Evolutionary conservation across 2,797 vertebrate genomes (phyloP), one percentile per base, ranked within the genome.

Genomic region (Esox lucius): DNA sequence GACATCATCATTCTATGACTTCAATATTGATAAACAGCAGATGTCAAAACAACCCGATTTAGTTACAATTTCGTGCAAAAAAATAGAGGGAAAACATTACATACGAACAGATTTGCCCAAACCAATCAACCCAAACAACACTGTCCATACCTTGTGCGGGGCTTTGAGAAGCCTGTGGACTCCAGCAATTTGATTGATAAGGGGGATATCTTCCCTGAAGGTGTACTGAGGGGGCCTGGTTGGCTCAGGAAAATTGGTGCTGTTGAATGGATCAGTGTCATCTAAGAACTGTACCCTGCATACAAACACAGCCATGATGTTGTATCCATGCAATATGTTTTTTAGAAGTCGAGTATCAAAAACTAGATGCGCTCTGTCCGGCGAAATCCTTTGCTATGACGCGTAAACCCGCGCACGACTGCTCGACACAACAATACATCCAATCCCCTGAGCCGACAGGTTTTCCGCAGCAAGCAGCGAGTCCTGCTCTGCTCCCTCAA

Each of bases 231-330:
- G 95, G 26, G 95, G 95, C 82, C 95, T 94, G 82, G 91, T 95
- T 81, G 95, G 95, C 88, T 96, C 95, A 13, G 95, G 95, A 84
- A 95, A 96, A 89, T 92, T 96, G 85, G 95, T 96, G 91, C 95
- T 95, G 87, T 94, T 96, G 88, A 96, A 96, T 71, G 95, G 95
- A 89, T 95, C 95, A 67, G 95, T 96, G 89, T 96, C 95, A 89
- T 96, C 95, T 90, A 96, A 87, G 85, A 96, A 95, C 90, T 96
- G 95, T 83, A 96, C 95, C 90, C 95, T 92, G 93, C 94, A 96
- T 73, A 92, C 88, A 87, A 95, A 84, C 85, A 95, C 94, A 86
- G 94, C 92, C 95, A 96, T 96, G 93, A 87, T 87, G 92, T 87
- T 88, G 92, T 87, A 87, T 91, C 93, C 94, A 93, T 94, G 86